Evolutionary conservation across 2,888 invertebrate species (phyloP).

Genomic region (Eustalomyia histrio): DNA sequence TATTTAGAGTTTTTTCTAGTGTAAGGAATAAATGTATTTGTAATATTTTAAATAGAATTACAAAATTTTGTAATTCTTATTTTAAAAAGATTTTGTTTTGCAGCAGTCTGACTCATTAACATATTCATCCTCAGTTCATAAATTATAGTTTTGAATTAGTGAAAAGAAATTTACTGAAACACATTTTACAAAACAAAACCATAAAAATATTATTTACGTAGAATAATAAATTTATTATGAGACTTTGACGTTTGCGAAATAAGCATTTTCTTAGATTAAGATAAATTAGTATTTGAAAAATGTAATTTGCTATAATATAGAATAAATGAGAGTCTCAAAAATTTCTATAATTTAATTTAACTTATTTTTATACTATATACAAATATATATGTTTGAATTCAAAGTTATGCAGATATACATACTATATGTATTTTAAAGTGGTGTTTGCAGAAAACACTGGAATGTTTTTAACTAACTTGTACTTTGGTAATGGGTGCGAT

Average conservation of each 20-base stretch:
- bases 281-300: not conserved
- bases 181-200: constrained; percentile 2
- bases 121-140: constrained; percentile 18
- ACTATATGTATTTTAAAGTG: too few relatives aligned
- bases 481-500: too few relatives aligned
- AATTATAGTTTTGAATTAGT: constrained; percentile 10
- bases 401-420: too few relatives aligned
- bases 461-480: too few relatives aligned
- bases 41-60: not conserved
- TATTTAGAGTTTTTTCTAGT: not conserved
- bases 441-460: too few relatives aligned
- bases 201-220: constrained; percentile 19
- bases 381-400: too few relatives aligned
- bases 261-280: not conserved
- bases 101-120: constrained; percentile 44
- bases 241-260: not conserved
- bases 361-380: too few relatives aligned
- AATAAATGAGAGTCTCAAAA: not conserved
- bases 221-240: constrained; percentile 7
- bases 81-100: constrained; percentile 12
- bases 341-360: too few relatives aligned
- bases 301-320: not conserved
- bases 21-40: not conserved
- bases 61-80: constrained; percentile 25
- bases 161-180: constrained; percentile 22